A percentile compares a stretch with the other conserved stretches of the same genome.
Evolutionary conservation across 2,113 vertebrate genomes (phyloP).

Genomic region (Parus major): DNA sequence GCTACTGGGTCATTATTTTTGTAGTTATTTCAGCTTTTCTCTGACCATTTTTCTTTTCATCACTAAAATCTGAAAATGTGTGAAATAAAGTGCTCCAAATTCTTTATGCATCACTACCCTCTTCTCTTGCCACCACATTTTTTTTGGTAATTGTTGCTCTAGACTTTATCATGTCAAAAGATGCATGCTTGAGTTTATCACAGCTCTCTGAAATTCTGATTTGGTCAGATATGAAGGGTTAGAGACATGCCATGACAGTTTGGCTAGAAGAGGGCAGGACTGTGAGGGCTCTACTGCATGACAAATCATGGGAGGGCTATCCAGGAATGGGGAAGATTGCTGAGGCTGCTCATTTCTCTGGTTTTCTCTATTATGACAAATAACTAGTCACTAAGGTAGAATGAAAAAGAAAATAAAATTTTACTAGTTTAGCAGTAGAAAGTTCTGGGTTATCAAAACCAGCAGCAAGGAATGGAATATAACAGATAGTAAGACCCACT

Average conservation of each 20-base stretch:
- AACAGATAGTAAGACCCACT: not conserved
- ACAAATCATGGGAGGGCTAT: not conserved
- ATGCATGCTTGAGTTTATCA: not conserved
- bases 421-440: not conserved
- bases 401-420: not conserved
- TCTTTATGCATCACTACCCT: not conserved
- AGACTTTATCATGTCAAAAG: not conserved
- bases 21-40: not conserved
- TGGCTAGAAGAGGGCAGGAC: not conserved
- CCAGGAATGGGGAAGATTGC: not conserved
- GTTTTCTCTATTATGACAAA: not conserved
- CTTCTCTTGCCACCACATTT: not conserved
- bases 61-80: not conserved
- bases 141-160: not conserved
- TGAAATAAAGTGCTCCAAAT: not conserved
- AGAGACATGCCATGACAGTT: not conserved
- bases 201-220: not conserved
- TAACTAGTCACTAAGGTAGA: not conserved
- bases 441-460: not conserved
- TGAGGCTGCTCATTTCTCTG: not conserved
- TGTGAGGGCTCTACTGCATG: not conserved
- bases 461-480: not conserved
- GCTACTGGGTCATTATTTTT: not conserved
- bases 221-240: not conserved
- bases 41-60: not conserved